A percentile compares a stretch with the other conserved stretches of the same genome.
These are phyloP conservation scores for Hippoglossus stenolepis DNA, from an alignment of 2,113 vertebrate genomes.

Conservation along the genomic window DNA sequence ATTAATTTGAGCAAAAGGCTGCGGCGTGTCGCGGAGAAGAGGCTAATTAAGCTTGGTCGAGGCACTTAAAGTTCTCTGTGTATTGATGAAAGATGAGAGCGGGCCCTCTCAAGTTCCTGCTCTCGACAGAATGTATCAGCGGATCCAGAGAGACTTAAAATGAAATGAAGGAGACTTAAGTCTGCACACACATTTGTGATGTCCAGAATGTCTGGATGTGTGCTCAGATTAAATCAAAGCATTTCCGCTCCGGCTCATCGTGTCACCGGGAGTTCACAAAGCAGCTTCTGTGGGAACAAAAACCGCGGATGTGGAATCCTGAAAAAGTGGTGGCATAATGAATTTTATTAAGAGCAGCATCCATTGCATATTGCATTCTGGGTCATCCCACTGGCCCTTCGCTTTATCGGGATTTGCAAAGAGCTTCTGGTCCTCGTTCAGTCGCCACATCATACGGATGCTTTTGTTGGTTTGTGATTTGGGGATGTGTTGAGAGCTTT, in stretches of 20 bases:
- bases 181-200: background rate
- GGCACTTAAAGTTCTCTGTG: conserved; percentile 45
- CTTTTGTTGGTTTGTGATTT: conserved; percentile 68
- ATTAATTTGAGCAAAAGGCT: conserved; percentile 65
- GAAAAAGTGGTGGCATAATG: background rate
- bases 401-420: conserved; percentile 49
- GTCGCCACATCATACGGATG: conserved; percentile 42
- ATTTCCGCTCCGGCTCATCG: background rate
- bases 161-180: conserved; percentile 13
- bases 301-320: background rate
- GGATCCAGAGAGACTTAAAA: conserved; percentile 15
- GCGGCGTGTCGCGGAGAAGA: conserved; percentile 35
- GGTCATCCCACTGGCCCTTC: conserved; percentile 10
- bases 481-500: conserved; percentile 57
- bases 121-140: conserved; percentile 4
- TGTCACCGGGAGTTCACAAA: background rate
- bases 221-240: background rate
- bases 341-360: conserved; percentile 5
- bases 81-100: conserved; percentile 49
- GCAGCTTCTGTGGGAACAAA: background rate
- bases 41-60: conserved; percentile 68
- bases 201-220: conserved; percentile 7
- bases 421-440: conserved; percentile 34
- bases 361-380: conserved; percentile 13
- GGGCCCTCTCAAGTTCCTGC: conserved; percentile 1